phyloP scores from a whole-genome alignment of 2,888 invertebrate species.

The Caenorhabditis sinica region DNA sequence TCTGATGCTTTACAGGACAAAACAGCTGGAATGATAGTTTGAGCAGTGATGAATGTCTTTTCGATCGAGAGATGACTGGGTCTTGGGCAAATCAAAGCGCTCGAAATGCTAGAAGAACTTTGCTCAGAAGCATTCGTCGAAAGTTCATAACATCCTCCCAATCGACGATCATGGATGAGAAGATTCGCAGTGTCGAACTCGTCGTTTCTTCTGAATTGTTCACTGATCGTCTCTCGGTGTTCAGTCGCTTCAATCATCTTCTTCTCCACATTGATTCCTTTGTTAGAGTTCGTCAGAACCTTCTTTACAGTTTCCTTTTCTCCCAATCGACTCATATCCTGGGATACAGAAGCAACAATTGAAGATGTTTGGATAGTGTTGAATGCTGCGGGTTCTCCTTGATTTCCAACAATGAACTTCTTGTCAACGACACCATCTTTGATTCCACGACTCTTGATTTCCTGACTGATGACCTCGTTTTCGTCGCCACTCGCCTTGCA shows the following conservation, averaged over 20 bases:
- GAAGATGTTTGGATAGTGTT: conserved; percentile 74
- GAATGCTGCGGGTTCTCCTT: conserved; percentile 58
- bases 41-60: conserved; percentile 68
- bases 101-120: conserved; percentile 57
- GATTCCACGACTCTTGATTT: conserved; percentile 65
- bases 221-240: conserved; percentile 60
- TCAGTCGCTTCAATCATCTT: conserved; percentile 65
- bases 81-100: conserved; percentile 64
- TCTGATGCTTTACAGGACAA: conserved; percentile 58
- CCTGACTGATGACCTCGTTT: conserved; percentile 23
- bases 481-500: conserved; percentile 73
- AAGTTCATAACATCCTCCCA: conserved; percentile 69
- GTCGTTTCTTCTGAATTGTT: conserved; percentile 56
- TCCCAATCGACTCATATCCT: conserved; percentile 65
- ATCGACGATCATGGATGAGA: conserved; percentile 40
- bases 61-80: conserved; percentile 65
- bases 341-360: conserved; percentile 60
- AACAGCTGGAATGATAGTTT: conserved; percentile 58
- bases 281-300: conserved; percentile 61
- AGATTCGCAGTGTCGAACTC: conserved; percentile 48
- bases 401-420: conserved; percentile 71
- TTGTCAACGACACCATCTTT: conserved; percentile 64
- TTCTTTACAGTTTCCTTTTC: conserved; percentile 65
- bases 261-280: conserved; percentile 66
- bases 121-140: conserved; percentile 62